These are phyloP conservation scores for Ruditapes philippinarum DNA, from an alignment of 1,140 invertebrate genomes.

Conservation along the genomic window DNA sequence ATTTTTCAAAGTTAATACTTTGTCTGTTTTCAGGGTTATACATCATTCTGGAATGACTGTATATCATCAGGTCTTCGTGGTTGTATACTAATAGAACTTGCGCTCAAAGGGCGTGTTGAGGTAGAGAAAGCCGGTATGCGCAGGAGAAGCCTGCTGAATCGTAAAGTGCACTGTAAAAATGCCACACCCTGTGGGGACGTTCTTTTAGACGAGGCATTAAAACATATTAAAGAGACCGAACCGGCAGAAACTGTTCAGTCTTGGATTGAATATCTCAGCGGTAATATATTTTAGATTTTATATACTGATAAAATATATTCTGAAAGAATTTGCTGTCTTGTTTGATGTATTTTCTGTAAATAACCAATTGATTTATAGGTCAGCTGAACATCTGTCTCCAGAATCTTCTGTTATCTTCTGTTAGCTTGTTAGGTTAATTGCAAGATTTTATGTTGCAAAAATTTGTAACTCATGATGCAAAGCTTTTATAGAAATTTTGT, in stretches of 20 bases:
- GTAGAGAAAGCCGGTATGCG: constrained; percentile 99
- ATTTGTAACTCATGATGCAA: no score
- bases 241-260: constrained; percentile 98
- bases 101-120: constrained; percentile 97
- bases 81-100: constrained; percentile 99
- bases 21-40: constrained; percentile 95
- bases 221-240: constrained; percentile 96
- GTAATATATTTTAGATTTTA: no score
- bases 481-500: no score
- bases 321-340: no score
- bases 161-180: constrained; percentile 92
- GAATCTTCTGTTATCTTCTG: no score
- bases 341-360: no score
- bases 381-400: no score
- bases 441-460: no score
- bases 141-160: constrained; percentile 93
- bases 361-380: no score
- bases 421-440: no score
- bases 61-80: constrained; percentile 99
- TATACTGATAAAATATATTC: no score
- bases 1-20: background rate
- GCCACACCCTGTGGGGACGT: constrained; percentile 99
- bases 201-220: constrained; percentile 98
- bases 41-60: constrained; percentile 99
- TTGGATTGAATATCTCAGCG: constrained; percentile 99